Base-by-base conservation (phyloP, 2,113 vertebrate species). In the Notothenia rossii region DNA sequence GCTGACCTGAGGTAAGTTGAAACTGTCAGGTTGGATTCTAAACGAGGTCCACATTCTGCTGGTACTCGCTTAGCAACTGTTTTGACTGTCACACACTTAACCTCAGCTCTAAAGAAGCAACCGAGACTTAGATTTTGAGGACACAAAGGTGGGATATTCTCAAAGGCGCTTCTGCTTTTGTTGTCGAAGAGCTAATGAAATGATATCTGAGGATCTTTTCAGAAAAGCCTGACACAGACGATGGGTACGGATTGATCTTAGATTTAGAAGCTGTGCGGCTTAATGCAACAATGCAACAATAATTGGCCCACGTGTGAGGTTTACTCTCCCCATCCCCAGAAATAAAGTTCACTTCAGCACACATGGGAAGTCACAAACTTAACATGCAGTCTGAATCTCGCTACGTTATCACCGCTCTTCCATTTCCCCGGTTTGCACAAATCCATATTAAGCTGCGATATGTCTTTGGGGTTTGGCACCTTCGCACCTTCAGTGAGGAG, bases 401-500 rank as follows among this genome's bases (percentile, higher is more conserved):
- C 79, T 10, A 6, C 0, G 72, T 83, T 86, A 84, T 88, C 86
- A 25, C 60, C 53, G 5, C 83, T 61, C 82, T 86, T 88, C 88
- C 85, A 90, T 89, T 83, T 81, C 79, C 77, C 68, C 13, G 9
- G 77, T 89, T 89, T 90, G 88, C 89, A 84, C 88, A 85, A 90
- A 92, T 92, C 89, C 92, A 90, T 87, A 90, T 86, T 92, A 87
- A 83, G 87, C 88, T 45, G 75, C 59, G 88, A 88, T 91, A 91
- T 68, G 90, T 94, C 92, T 91, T 89, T 65, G 65, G 79, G 91
- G 75, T 85, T 90, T 93, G 88, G 89, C 93, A 88, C 90, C 90
- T 88, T 78, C 80, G 71, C 79, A 90, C 88, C 86, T 88, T 89
- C 77, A 71, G 69, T 46, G 8, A 20, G 67, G 83, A 72, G 78